Evolutionary conservation across 1,140 invertebrate species (phyloP).

Genomic region (Neotoxoptera formosana): DNA sequence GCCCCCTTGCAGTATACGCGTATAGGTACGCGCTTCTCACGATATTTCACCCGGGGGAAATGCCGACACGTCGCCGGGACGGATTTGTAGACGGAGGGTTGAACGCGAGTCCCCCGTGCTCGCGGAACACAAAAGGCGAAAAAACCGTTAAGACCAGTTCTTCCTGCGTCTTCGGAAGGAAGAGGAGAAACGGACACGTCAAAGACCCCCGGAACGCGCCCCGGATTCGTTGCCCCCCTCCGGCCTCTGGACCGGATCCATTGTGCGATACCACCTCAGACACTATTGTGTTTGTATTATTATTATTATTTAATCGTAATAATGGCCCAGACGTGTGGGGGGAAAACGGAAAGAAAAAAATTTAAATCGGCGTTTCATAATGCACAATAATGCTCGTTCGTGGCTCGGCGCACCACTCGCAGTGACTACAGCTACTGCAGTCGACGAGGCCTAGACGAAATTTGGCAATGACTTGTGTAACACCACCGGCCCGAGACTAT

Average conservation of each 20-base stretch:
- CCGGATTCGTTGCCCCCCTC: slow-evolving; percentile 11
- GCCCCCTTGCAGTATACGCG: neutral
- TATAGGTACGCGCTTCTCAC: neutral
- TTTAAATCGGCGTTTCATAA: neutral
- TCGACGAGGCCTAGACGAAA: neutral
- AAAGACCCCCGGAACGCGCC: slow-evolving; percentile 41
- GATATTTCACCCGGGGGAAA: slow-evolving; percentile 30
- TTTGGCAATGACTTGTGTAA: slow-evolving; percentile 10
- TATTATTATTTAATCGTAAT: slow-evolving; percentile 56
- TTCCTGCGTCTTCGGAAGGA: slow-evolving; percentile 54
- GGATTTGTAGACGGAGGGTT: slow-evolving; percentile 38
- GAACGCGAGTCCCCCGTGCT: neutral
- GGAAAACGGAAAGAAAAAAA: slow-evolving; percentile 5
- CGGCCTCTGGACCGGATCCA: slow-evolving; percentile 40
- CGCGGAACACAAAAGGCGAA: slow-evolving; percentile 48
- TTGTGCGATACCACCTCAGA: slow-evolving; percentile 51
- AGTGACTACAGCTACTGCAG: neutral
- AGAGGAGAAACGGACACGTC: slow-evolving; percentile 42
- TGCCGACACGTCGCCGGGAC: slow-evolving; percentile 9
- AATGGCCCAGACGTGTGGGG: slow-evolving; percentile 42
- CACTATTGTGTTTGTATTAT: slow-evolving; percentile 30
- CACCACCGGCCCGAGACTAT: neutral
- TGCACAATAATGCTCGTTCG: neutral
- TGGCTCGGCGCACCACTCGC: neutral
- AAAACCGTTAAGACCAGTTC: slow-evolving; percentile 57